Evolutionary conservation across 1,140 invertebrate species (phyloP).

Genomic region (Homalodisca vitripennis): DNA sequence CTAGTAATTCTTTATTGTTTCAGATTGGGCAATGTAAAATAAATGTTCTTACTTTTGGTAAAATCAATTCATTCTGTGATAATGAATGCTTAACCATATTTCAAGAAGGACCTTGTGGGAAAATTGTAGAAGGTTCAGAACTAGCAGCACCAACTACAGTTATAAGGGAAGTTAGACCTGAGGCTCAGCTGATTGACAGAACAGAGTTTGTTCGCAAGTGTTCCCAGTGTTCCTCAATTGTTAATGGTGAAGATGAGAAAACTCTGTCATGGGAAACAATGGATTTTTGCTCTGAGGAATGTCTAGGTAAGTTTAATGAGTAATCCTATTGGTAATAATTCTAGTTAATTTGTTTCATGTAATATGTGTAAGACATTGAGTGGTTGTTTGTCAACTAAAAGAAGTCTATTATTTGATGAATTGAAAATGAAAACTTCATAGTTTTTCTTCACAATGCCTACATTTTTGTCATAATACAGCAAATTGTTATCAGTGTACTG

Average conservation of each 20-base stretch:
- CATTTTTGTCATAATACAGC: no score
- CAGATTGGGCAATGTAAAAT: constrained; percentile 51
- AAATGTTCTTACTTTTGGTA: constrained; percentile 50
- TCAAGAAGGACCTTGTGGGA: constrained; percentile 42
- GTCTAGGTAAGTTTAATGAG: constrained; percentile 62
- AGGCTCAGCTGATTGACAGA: not conserved
- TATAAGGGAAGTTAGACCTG: not conserved
- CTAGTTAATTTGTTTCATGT: no score
- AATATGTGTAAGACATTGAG: no score
- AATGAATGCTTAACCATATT: constrained; percentile 54
- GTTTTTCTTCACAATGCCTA: no score
- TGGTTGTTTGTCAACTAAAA: no score
- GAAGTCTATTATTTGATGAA: no score
- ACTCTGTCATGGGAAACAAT: constrained; percentile 87
- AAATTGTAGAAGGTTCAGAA: constrained; percentile 13
- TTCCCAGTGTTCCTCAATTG: constrained; percentile 52
- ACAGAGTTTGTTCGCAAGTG: constrained; percentile 49
- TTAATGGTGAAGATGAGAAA: constrained; percentile 54
- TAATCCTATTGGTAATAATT: no score
- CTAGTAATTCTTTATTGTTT: constrained; percentile 29
- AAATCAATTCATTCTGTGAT: constrained; percentile 50
- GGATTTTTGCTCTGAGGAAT: constrained; percentile 89
- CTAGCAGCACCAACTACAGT: not conserved
- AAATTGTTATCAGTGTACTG: no score
- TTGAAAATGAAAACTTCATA: no score